Evolutionary conservation across 2,113 vertebrate genomes (phyloP), one percentile per base, ranked within the genome.

Genomic region (Cervus canadensis): DNA sequence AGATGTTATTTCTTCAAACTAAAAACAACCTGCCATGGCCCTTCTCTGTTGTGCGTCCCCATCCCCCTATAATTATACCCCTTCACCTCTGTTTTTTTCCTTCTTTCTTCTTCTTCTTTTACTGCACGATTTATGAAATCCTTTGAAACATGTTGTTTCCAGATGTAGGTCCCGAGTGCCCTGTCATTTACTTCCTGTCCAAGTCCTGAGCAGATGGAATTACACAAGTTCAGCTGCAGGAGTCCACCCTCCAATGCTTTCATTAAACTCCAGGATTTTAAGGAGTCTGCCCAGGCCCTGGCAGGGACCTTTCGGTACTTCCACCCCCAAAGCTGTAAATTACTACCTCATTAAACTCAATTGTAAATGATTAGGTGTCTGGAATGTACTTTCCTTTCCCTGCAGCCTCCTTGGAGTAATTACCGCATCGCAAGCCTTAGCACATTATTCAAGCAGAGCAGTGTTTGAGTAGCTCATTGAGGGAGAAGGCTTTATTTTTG

Each of bases 71-170:
- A 91, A 91, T 88, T 64, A 92, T n/a, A 94, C 87, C 87, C 92
- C 97, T 96, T 95, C 30, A 25, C 71, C 93, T 54, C 60, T 26
- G 50, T 10, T n/a, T 13, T 7, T 2, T 0, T 52, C 50, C 4
- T 59, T 26, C 1, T 23, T 87, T 36, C 83, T 96, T 87, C 92
- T 59, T 57, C 85, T n/a, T 96, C 97, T 87, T 95, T 97, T 89
- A 98, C 97, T 48, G 87, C 60, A 97, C 96, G 97, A 94, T 98
- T 98, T 98, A 98, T 97, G 99, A 98, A 97, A 97, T 67, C 50
- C 95, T 99, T 98, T 98, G 97, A 98, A 99, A 98, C 98, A 99
- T 98, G 97, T 98, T 99, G 97, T 97, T 99, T 98, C 98, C 98
- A 98, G 98, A 99, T 98, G 98, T 95, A 89, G 98, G 97, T 87